Evolutionary conservation across 2,888 invertebrate genomes (phyloP), one percentile per base, ranked within the genome.

Genomic region (Ophonus ardosiacus): DNA sequence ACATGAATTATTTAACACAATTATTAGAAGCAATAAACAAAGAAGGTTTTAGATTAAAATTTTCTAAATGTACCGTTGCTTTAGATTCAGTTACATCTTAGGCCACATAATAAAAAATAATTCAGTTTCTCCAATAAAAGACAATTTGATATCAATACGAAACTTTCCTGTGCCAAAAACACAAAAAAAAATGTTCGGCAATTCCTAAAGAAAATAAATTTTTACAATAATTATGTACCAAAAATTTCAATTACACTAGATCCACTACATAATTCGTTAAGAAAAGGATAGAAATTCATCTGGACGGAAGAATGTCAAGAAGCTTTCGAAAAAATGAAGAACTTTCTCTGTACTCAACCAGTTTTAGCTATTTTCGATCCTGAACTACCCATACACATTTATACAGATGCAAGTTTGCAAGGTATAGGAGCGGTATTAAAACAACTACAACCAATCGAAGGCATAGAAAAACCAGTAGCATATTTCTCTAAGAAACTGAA

Each of bases 361-460:
- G 81, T 87, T 24, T 85, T 88, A 79, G 51, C 81, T 7, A 87
- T 88, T 38, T 88, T 84, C 81, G 87, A 87, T 80, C 86, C 87
- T 31, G 81, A 86, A 5, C 21, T 85, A 74, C 85, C 86, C 82
- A 87, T 87, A 10, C 40, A 81, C 57, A 87, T 88, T 56, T 86
- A 86, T 59, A 88, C 87, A 21, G 88, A 88, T 85, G 88, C 86
- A 24, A 87, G 87, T 85, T 71, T 86, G 7, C 40, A 84, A 85
- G 88, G 88, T 51, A 24, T 88, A 10, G 88, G 87, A 81, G 88
- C 87, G 6, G 86, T 87, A 10, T 83, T 88, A 31, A n/a, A n/a
- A n/a, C n/a, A 87, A 88, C 3, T 3, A 86, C 87, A 88, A 85
- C 17, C 5, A 21, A 7, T 83, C 21, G 18, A 76, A 81, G 84